phyloP scores from a whole-genome alignment of 2,797 vertebrate genomes.

The Myiotriccus ornatus region DNA sequence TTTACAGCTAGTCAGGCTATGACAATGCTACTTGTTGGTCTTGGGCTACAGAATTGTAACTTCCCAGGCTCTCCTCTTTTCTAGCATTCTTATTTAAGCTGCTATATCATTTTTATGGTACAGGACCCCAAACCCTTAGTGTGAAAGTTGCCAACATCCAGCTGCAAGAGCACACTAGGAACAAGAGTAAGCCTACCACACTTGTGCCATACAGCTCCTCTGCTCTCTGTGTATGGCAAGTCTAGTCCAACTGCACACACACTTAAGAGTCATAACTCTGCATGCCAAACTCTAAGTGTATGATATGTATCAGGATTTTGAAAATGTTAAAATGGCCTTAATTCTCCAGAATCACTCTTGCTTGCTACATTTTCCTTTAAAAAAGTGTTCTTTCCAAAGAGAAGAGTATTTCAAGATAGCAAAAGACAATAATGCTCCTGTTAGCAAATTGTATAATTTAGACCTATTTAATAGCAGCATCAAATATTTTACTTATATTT shows the following conservation, averaged over 20 bases:
- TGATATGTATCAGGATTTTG: background rate
- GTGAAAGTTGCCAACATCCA: background rate
- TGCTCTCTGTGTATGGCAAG: background rate
- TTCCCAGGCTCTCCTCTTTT: background rate
- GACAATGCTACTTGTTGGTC: background rate
- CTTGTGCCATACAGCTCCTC: background rate
- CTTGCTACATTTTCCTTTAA: background rate
- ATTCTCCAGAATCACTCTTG: background rate
- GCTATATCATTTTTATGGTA: no score
- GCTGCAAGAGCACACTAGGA: background rate
- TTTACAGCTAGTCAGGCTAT: background rate
- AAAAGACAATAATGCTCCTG: background rate
- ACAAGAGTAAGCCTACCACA: accelerated
- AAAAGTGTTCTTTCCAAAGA: background rate
- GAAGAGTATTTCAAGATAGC: background rate
- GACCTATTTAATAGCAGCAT: background rate
- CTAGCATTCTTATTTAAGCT: background rate
- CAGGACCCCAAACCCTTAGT: background rate
- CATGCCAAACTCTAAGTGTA: background rate
- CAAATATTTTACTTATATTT: background rate
- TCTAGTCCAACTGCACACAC: background rate
- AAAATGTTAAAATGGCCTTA: background rate
- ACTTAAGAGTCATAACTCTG: background rate
- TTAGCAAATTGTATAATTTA: background rate
- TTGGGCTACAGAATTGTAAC: background rate